Base-by-base conservation (phyloP, 2,113 vertebrate species). In the Pterophyllum scalare region DNA sequence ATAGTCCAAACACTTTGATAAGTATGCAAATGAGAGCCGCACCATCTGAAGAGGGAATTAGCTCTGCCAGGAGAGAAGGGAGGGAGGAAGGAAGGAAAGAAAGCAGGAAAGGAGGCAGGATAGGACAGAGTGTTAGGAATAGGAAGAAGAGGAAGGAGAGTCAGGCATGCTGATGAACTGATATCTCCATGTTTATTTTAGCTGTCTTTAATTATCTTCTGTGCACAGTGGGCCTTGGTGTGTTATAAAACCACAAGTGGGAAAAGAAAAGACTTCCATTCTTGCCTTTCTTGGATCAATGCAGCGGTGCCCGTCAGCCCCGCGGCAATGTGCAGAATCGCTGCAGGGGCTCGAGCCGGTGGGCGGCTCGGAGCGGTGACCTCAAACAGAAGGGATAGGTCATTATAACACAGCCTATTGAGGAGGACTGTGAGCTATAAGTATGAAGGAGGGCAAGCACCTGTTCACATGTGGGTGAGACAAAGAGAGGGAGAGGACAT, bases 1-100 rank as follows among this genome's bases (percentile, higher is more conserved):
- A 93, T 94, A 93, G 95, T 95, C 95, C 94, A 96, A 96, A 95
- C 95, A 96, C 95, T 95, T 95, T 95, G 95, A 96, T 96, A 96
- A 95, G 94, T 94, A 96, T 96, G 95, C 95, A 96, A 96, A 96
- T 96, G 94, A 95, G 95, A 87, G 87, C 90, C 2, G 88, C 90
- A 81, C 91, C 92, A 95, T 94, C 94, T 92, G 91, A 94, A 93
- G 95, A 93, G 94, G 95, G 94, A 96, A 96, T 96, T 91, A 96
- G 92, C 94, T 92, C 90, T 94, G 91, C 90, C 85, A 79, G 80
- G 92, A 93, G 83, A 86, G 89, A 60, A 59, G 76, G 84, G 85
- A 84, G 87, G 85, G 80, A 85, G 78, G 81, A 78, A 74, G 83
- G 87, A 72, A 86, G 84, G 59, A 79, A 83, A 61, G 52, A 82